Conservation (phyloP, 2,797 vertebrate species). For the Vipera ursinii region DNA sequence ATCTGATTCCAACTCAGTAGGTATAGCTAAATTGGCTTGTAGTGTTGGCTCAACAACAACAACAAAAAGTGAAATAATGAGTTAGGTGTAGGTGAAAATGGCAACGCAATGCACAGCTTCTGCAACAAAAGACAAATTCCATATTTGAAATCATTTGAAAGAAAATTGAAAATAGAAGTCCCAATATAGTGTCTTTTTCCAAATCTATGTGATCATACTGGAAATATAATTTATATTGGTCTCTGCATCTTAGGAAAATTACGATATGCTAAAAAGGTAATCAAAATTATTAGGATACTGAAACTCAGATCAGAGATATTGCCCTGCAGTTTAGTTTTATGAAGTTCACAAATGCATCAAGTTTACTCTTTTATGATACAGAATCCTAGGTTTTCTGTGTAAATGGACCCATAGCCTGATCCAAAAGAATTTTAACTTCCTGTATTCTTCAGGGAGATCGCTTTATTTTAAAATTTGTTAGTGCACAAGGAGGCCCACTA, state of each 20-base stretch:
- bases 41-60: constrained; percentile 23
- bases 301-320: not conserved
- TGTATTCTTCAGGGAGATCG: not conserved
- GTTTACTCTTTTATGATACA: not conserved
- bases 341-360: not conserved
- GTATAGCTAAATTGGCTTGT: constrained; percentile 40
- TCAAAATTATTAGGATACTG: not conserved
- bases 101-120: not conserved
- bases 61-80: constrained; percentile 5
- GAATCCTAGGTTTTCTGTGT: not conserved
- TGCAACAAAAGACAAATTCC: not conserved
- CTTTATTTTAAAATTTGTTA: not conserved
- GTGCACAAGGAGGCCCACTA: not conserved
- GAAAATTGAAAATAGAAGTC: not conserved
- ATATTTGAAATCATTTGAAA: not conserved
- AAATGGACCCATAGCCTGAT: not conserved
- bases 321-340: not conserved
- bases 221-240: not conserved
- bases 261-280: not conserved
- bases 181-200: not conserved
- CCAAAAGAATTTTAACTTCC: not conserved
- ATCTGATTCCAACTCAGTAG: constrained; percentile 40
- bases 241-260: not conserved
- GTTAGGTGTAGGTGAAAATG: not conserved
- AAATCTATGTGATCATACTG: not conserved